Percentiles rank a stretch among this genome's conserved stretches.
Conservation (phyloP, 2,113 vertebrate species). For the Centropus bengalensis region DNA sequence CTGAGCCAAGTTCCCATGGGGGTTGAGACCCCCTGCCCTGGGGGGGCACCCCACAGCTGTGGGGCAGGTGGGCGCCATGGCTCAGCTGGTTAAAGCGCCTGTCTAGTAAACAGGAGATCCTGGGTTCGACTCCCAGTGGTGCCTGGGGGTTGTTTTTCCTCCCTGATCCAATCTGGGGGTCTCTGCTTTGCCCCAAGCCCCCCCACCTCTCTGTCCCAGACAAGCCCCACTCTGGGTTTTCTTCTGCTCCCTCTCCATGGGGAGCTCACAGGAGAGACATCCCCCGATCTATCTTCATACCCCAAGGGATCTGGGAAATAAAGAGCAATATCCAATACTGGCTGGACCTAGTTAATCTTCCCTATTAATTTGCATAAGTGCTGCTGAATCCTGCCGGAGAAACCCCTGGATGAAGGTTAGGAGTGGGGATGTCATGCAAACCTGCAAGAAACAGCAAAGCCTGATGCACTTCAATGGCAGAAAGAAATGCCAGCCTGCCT, state of each 20-base stretch:
- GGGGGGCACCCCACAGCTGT: fast-evolving
- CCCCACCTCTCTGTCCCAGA: fast-evolving
- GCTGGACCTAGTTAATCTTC: not conserved
- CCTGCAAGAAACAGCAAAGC: not conserved
- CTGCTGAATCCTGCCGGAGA: not conserved
- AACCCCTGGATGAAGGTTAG: not conserved
- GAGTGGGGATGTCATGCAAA: not conserved
- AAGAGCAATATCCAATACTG: not conserved
- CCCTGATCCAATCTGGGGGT: not conserved
- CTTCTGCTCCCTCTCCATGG: not conserved
- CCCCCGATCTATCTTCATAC: not conserved
- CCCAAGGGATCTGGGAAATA: not conserved
- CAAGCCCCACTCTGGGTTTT: fast-evolving
- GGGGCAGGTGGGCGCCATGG: constrained; percentile 65
- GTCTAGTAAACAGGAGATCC: constrained; percentile 91
- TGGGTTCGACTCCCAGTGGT: constrained; percentile 90
- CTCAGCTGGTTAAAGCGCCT: constrained; percentile 87
- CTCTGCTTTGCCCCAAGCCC: not conserved
- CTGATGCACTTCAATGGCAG: fast-evolving
- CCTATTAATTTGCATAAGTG: not conserved
- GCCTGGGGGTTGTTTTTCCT: constrained; percentile 60
- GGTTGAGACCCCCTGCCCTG: not conserved
- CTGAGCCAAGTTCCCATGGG: not conserved
- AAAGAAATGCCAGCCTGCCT: not conserved
- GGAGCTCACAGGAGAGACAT: not conserved